A percentile compares a stretch with the other conserved stretches of the same genome.
Conservation (phyloP, 2,797 vertebrate genomes). For the Phoebastria nigripes region DNA sequence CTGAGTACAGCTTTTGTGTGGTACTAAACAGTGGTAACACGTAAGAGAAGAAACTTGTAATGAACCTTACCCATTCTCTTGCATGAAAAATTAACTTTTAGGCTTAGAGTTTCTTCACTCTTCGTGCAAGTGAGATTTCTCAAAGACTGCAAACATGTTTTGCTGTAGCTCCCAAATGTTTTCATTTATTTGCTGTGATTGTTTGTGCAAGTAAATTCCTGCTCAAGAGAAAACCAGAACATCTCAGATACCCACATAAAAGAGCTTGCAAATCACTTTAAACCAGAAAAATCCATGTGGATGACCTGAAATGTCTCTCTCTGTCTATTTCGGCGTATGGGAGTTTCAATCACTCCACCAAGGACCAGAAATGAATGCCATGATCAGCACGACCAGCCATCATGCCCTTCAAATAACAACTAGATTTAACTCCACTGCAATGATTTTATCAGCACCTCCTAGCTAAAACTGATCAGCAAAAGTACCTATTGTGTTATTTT, state of each 20-base stretch:
- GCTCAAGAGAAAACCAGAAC: background rate
- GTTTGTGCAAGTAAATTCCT: background rate
- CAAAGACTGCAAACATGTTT: background rate
- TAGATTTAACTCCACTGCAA: background rate
- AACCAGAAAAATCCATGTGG: background rate
- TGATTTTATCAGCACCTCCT: background rate
- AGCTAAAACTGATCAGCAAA: background rate
- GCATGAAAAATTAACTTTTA: background rate
- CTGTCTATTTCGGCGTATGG: accelerated
- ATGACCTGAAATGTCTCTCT: background rate
- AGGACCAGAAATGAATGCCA: background rate
- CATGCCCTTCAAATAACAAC: background rate
- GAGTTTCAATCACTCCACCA: background rate
- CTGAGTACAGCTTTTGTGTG: background rate
- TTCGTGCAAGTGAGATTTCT: background rate
- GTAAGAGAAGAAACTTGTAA: background rate
- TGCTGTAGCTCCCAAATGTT: background rate
- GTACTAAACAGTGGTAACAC: background rate
- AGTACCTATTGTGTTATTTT: background rate
- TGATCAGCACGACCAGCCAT: background rate
- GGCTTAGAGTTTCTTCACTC: background rate
- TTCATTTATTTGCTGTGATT: background rate
- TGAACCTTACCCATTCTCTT: background rate
- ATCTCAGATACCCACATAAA: background rate
- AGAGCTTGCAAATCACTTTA: background rate